phyloP scores from a whole-genome alignment of 2,113 vertebrate species.

The Baryphthengus martii region DNA sequence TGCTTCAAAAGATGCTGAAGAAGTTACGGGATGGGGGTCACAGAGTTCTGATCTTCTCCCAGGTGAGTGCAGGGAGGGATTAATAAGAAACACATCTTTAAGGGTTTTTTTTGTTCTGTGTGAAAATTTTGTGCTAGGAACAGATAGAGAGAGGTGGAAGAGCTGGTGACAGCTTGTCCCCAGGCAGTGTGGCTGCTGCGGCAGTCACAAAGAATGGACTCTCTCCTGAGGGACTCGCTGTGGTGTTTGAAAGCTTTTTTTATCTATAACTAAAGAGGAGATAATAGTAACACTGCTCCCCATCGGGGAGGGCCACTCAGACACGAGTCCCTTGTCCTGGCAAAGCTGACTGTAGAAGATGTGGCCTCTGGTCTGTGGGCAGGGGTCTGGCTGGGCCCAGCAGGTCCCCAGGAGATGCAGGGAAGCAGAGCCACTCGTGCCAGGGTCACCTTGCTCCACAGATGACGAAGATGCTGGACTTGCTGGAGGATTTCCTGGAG shows the following conservation, averaged over 20 bases:
- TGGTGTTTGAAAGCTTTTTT: background rate
- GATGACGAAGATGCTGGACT: conserved; percentile 99
- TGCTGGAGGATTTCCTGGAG: conserved; percentile 95
- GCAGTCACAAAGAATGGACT: background rate
- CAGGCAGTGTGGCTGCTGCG: background rate
- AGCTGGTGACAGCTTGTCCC: background rate
- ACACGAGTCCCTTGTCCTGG: background rate
- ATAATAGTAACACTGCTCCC: background rate
- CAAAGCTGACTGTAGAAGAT: background rate
- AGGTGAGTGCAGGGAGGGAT: conserved; percentile 71
- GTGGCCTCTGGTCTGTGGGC: background rate
- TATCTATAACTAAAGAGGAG: background rate
- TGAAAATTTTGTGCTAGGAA: background rate
- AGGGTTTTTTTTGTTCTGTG: background rate
- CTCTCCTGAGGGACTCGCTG: background rate
- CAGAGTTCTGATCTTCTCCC: conserved; percentile 96
- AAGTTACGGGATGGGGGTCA: conserved; percentile 93
- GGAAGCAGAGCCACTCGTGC: rapidly evolving
- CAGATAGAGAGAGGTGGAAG: background rate
- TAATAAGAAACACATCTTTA: background rate
- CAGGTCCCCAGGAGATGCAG: rapidly evolving
- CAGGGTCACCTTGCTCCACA: conserved; percentile 21
- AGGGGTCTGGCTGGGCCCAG: rapidly evolving
- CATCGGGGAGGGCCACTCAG: background rate
- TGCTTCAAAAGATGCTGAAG: conserved; percentile 97